A percentile compares a stretch with the other conserved stretches of the same genome.
phyloP scores from a whole-genome alignment of 1,140 invertebrate genomes.

The Zaprionus davidi region DNA sequence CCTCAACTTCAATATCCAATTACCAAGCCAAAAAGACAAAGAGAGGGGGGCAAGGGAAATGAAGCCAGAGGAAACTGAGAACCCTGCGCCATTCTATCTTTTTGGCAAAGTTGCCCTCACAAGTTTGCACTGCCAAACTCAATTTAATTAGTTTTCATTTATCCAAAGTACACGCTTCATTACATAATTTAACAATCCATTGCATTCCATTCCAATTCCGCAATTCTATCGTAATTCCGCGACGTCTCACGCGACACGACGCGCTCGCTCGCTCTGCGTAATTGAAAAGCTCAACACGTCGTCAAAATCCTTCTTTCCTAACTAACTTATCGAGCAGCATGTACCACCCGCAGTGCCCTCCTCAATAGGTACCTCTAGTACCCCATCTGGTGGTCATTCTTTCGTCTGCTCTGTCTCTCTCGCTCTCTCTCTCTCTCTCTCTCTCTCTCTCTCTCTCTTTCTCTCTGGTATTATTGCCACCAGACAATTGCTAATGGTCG shows the following conservation, averaged over 20 bases:
- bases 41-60: not conserved
- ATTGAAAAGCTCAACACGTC: constrained; percentile 72
- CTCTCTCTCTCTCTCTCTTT: not conserved
- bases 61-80: not conserved
- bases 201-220: constrained; percentile 54
- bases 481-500: constrained; percentile 76
- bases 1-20: constrained; percentile 27
- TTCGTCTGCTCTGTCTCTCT: not conserved
- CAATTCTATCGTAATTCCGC: constrained; percentile 1
- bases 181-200: constrained; percentile 78
- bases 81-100: constrained; percentile 11
- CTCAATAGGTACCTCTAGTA: not conserved
- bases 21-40: constrained; percentile 12
- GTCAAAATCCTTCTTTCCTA: constrained; percentile 39
- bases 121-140: constrained; percentile 44
- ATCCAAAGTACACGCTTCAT: constrained; percentile 76
- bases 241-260: constrained; percentile 7
- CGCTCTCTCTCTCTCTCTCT: constrained; percentile 31
- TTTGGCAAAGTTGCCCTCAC: constrained; percentile 10
- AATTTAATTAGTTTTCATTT: constrained; percentile 78
- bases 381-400: not conserved
- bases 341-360: not conserved
- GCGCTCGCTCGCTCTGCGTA: constrained; percentile 42
- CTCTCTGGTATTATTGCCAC: constrained; percentile 65
- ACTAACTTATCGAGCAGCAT: constrained; percentile 8